Evolutionary conservation across 64 coral and sea anemone species (phyloP), one percentile per base, ranked within the genome.

Genomic region (Montipora capricornis): DNA sequence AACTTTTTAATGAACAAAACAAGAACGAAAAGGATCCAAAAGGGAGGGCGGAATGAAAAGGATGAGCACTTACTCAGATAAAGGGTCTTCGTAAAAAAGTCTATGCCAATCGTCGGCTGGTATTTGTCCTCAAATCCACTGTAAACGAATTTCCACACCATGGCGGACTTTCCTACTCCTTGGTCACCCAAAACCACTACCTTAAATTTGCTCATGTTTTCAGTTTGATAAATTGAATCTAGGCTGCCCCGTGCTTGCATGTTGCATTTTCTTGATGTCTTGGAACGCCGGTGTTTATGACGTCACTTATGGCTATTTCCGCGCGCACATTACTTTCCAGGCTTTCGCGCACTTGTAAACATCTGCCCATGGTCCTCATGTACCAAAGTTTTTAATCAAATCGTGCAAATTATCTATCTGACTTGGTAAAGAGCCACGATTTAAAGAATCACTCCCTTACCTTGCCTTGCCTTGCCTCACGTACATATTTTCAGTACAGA

Each of bases 151-250:
- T 95, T 89, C 44, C 90, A 89, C 14, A 93, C 95, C 51, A 99
- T 52, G 8, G 98, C 93, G 1, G 98, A 96, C 92, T 99, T 99
- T 15, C 98, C 98, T 16, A 99, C 98, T 0, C 98, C 95, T 88
- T 96, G 95, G 15, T 99, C 95, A 61, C 98, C 98, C 3, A 99
- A 76, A 44, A 99, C 93, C 8, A 99, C 92, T 12, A 99, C 81
- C 77, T 99, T 99, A 70, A 94, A 95, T 79, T 98, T 96, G 78
- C 73, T 89, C 19, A 89, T 45, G 77, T 90, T 77, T 84, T 87
- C 80, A 71, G 82, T 71, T 26, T 69, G 82, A 22, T 13, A 86
- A 70, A 71, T 66, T 50, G 82, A 86, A 66, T 73, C 82, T 20
- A 86, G 46, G 68, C 62, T 68, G 26, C 81, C 60, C 10, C 82